Evolutionary conservation across 1,140 invertebrate genomes (phyloP).

Genomic region (Monochamus saltuarius): DNA sequence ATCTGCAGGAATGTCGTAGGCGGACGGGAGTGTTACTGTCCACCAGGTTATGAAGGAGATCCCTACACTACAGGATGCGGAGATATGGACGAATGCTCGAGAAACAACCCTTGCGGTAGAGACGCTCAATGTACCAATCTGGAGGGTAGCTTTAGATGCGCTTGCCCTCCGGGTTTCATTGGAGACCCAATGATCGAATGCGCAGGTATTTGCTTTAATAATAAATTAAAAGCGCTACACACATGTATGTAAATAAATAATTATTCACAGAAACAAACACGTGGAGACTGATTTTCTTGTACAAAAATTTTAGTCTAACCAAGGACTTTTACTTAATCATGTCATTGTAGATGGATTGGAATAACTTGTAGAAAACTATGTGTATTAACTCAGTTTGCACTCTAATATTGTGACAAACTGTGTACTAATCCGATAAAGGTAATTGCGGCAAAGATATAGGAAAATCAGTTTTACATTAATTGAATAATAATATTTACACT

Average conservation of each 20-base stretch:
- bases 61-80: conserved; percentile 62
- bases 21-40: conserved; percentile 79
- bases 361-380: no score
- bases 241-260: conserved; percentile 30
- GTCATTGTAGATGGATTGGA: no score
- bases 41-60: conserved; percentile 58
- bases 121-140: conserved; percentile 72
- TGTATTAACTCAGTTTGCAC: no score
- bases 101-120: conserved; percentile 65
- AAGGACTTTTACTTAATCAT: conserved; percentile 19
- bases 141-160: conserved; percentile 72
- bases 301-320: conserved; percentile 32
- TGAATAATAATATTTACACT: conserved; percentile 8
- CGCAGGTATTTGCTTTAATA: conserved; percentile 58
- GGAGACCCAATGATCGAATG: conserved; percentile 73
- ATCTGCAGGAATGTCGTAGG: conserved; percentile 78
- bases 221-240: conserved; percentile 26
- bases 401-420: no score
- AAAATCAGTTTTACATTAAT: conserved; percentile 19
- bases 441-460: conserved; percentile 19
- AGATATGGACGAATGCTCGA: conserved; percentile 71
- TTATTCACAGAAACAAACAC: conserved; percentile 39
- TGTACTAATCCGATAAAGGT: conserved; percentile 3
- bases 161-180: conserved; percentile 73
- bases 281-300: conserved; percentile 50